Conservation (phyloP, 1,140 invertebrate genomes). For the Acromyrmex echinatior region DNA sequence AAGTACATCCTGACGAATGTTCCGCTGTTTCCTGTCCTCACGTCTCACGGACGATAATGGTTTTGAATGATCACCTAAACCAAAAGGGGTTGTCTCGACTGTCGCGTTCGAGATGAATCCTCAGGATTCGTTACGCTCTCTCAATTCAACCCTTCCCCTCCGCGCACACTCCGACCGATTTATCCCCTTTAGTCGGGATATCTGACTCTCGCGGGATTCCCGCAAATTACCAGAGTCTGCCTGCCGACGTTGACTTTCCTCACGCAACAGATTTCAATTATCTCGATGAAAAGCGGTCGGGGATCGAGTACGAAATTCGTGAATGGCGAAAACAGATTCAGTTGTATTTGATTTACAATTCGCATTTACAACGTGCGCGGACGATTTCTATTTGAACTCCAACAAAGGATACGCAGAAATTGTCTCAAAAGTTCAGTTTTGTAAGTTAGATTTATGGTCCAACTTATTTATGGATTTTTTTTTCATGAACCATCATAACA, state of each 20-base stretch:
- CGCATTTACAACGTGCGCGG: neutral
- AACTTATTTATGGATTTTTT: too few relatives aligned
- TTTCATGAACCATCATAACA: too few relatives aligned
- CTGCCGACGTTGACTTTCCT: constrained; percentile 55
- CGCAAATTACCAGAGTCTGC: constrained; percentile 45
- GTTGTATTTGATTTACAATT: constrained; percentile 15
- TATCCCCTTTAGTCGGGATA: constrained; percentile 18
- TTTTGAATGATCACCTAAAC: constrained; percentile 57
- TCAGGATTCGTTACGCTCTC: constrained; percentile 53
- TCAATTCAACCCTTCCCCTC: neutral
- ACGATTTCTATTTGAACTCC: neutral
- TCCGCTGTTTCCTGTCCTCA: constrained; percentile 17
- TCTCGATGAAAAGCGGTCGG: constrained; percentile 37
- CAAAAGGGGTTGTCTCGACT: constrained; percentile 2
- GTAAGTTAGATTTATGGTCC: neutral
- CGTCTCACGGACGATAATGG: constrained; percentile 9
- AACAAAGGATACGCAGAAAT: neutral
- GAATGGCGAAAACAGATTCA: constrained; percentile 11
- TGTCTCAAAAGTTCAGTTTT: constrained; percentile 12
- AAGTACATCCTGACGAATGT: neutral
- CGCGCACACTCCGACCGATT: neutral
- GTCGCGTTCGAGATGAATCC: constrained; percentile 45
- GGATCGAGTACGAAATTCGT: constrained; percentile 34
- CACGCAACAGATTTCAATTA: constrained; percentile 62
- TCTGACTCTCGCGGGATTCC: constrained; percentile 21